Evolutionary conservation across 2,113 vertebrate species (phyloP).

Genomic region (Daphoenositta chrysoptera): DNA sequence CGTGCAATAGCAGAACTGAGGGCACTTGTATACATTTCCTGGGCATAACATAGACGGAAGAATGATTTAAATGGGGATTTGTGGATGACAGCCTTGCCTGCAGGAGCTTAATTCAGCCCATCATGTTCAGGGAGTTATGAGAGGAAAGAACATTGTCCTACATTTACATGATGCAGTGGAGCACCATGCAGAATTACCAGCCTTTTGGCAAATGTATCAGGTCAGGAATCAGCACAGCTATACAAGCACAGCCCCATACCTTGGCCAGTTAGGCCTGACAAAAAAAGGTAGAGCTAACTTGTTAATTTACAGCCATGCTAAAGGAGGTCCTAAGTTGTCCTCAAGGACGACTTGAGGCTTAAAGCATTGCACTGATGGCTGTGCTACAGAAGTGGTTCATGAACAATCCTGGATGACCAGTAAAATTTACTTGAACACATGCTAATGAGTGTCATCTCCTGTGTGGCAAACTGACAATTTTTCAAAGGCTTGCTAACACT

Average conservation of each 20-base stretch:
- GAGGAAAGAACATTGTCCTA: not conserved
- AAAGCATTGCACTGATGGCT: not conserved
- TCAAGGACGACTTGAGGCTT: not conserved
- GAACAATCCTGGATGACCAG: not conserved
- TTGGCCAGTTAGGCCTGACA: not conserved
- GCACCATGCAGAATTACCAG: not conserved
- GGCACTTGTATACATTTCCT: not conserved
- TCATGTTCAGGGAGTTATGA: not conserved
- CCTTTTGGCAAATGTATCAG: not conserved
- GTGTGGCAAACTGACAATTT: not conserved
- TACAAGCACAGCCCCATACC: not conserved
- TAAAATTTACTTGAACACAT: not conserved
- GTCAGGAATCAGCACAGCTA: not conserved
- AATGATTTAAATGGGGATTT: not conserved
- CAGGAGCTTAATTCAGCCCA: not conserved
- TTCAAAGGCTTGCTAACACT: not conserved
- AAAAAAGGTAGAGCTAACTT: not conserved
- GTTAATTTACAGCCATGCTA: not conserved
- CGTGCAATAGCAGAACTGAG: not conserved
- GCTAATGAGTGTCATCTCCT: not conserved
- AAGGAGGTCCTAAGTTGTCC: too few relatives aligned
- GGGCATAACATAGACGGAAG: not conserved
- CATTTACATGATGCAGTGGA: not conserved
- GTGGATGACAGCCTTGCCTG: not conserved
- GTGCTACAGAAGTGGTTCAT: not conserved